Percentiles rank a stretch among this genome's conserved stretches.
Evolutionary conservation across 92 coral and sea anemone species (phyloP).

Genomic region (Zoanthus solanderi): DNA sequence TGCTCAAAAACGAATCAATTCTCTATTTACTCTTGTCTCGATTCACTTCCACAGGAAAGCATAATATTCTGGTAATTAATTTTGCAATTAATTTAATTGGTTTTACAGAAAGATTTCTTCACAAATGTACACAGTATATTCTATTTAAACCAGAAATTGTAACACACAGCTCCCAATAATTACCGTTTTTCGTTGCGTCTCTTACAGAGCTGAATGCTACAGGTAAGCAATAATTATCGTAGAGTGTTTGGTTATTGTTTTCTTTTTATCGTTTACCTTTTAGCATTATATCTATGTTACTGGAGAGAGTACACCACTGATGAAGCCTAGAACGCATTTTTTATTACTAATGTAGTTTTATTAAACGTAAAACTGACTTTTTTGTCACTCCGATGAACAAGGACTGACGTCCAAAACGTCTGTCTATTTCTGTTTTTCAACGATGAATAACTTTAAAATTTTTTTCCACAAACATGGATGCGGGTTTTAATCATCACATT

Average conservation of each 20-base stretch:
- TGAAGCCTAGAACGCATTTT: background rate
- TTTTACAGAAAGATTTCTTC: constrained; percentile 3
- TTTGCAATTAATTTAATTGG: constrained; percentile 31
- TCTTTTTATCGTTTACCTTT: background rate
- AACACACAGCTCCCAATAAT: background rate
- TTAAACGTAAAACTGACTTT: no score
- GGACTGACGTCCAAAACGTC: no score
- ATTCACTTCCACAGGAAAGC: constrained; percentile 33
- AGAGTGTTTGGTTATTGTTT: no score
- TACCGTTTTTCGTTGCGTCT: background rate
- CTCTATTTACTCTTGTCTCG: background rate
- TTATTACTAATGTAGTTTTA: no score
- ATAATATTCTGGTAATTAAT: constrained; percentile 19
- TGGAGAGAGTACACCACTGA: background rate
- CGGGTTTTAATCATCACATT: no score
- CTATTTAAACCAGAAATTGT: constrained; percentile 14
- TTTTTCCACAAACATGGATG: no score
- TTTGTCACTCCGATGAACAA: no score
- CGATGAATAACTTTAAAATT: no score
- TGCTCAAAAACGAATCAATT: background rate
- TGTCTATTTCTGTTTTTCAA: no score
- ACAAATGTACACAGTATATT: constrained; percentile 2
- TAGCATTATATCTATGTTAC: background rate
- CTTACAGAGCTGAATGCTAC: background rate
- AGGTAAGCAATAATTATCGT: background rate